phyloP scores from a whole-genome alignment of 1,140 invertebrate genomes.

The Helicoverpa armigera region DNA sequence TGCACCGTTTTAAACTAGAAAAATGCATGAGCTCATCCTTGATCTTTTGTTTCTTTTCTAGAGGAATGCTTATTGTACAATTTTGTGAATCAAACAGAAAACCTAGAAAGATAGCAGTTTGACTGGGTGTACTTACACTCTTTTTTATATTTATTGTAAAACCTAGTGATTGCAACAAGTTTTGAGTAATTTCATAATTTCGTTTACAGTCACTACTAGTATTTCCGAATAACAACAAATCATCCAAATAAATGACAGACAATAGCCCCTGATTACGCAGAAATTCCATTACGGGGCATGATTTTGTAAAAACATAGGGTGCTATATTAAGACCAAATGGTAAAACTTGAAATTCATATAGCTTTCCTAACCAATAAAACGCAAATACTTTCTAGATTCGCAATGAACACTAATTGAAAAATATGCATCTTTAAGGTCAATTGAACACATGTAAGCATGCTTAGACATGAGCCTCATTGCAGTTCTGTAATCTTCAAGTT shows the following conservation, averaged over 20 bases:
- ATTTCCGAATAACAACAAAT: constrained; percentile 48
- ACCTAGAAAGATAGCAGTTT: constrained; percentile 53
- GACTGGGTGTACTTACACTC: constrained; percentile 41
- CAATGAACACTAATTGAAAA: not conserved
- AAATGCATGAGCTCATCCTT: constrained; percentile 26
- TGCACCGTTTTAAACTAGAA: constrained; percentile 19
- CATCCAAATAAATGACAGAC: constrained; percentile 56
- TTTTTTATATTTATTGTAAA: constrained; percentile 58
- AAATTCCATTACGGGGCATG: constrained; percentile 42
- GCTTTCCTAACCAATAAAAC: constrained; percentile 27
- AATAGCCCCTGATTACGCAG: constrained; percentile 36
- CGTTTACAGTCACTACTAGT: constrained; percentile 6
- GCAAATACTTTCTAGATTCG: constrained; percentile 15
- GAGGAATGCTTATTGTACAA: constrained; percentile 31
- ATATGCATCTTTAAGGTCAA: constrained; percentile 54
- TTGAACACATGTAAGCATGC: not conserved
- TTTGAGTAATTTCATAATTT: constrained; percentile 42
- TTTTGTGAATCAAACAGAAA: constrained; percentile 51
- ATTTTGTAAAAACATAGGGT: constrained; percentile 52
- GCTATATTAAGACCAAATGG: constrained; percentile 51
- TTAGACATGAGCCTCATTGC: constrained; percentile 55
- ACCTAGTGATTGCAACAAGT: constrained; percentile 47
- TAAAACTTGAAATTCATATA: constrained; percentile 51
- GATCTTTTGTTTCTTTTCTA: constrained; percentile 28
- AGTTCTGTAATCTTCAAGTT: constrained; percentile 59